These are phyloP conservation scores for Syngnathus acus DNA, from an alignment of 2,797 vertebrate species.

Conservation along the genomic window DNA sequence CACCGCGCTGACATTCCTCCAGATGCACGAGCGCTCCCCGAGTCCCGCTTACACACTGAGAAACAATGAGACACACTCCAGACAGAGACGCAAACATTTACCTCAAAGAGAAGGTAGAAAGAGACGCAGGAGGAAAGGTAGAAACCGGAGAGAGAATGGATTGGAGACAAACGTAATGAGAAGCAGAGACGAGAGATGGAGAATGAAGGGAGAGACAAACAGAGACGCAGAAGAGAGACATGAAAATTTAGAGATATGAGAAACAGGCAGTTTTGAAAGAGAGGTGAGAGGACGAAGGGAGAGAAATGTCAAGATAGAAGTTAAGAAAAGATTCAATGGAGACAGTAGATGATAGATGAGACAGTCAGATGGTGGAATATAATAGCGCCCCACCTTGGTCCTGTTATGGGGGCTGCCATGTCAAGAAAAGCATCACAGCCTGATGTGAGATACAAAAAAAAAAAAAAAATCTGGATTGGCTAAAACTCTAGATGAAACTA, in stretches of 20 bases:
- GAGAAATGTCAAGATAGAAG: background rate
- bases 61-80: background rate
- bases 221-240: too few relatives aligned
- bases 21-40: conserved; percentile 53
- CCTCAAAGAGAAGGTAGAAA: background rate
- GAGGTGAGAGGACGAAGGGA: too few relatives aligned
- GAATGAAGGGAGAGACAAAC: too few relatives aligned
- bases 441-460: too few relatives aligned
- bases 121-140: conserved; percentile 1
- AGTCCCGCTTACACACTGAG: conserved; percentile 44
- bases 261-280: too few relatives aligned
- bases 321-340: background rate
- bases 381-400: too few relatives aligned
- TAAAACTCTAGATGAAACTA: too few relatives aligned
- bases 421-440: too few relatives aligned
- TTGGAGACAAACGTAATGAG: background rate
- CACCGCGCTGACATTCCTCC: conserved; percentile 58
- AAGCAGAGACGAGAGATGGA: too few relatives aligned
- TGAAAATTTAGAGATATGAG: background rate
- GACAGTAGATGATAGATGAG: background rate
- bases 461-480: too few relatives aligned
- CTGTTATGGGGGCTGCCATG: too few relatives aligned
- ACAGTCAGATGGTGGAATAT: too few relatives aligned
- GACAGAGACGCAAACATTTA: background rate
- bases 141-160: background rate